These are phyloP conservation scores for Agrilus mali DNA, from an alignment of 2,888 invertebrate genomes.

Conservation along the genomic window DNA sequence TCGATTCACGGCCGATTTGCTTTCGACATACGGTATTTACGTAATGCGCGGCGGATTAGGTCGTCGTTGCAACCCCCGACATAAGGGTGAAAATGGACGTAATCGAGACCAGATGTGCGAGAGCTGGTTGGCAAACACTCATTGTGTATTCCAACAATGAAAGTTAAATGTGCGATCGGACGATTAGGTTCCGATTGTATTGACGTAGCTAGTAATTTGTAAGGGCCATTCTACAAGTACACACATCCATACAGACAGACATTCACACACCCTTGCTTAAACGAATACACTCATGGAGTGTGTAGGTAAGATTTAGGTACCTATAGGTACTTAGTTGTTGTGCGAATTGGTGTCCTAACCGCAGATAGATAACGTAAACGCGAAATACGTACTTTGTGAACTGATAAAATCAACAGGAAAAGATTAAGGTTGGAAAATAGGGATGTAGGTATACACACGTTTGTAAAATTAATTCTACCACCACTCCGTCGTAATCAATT, in stretches of 20 bases:
- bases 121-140: slow-evolving; percentile 30
- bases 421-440: too few species aligned
- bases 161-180: slow-evolving; percentile 34
- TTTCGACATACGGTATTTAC: slow-evolving; percentile 28
- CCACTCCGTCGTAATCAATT: too few species aligned
- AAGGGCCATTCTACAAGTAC: slow-evolving; percentile 25
- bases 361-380: too few species aligned
- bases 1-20: slow-evolving; percentile 31
- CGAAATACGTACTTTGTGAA: too few species aligned
- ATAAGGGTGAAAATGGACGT: slow-evolving; percentile 19
- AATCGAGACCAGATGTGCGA: slow-evolving; percentile 31
- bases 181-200: slow-evolving; percentile 34
- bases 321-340: too few species aligned
- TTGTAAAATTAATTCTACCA: too few species aligned
- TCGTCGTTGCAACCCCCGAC: slow-evolving; percentile 13
- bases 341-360: too few species aligned
- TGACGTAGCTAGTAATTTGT: slow-evolving; percentile 33
- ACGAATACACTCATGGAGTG: too few species aligned
- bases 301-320: too few species aligned
- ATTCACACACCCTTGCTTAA: too few species aligned
- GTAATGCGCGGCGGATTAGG: slow-evolving; percentile 27
- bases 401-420: too few species aligned
- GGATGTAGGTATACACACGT: too few species aligned
- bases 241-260: background rate
- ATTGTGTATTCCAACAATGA: slow-evolving; percentile 32